A percentile compares a stretch with the other conserved stretches of the same genome.
These are phyloP conservation scores for Craseonycteris thonglongyai DNA, from an alignment of 2,113 vertebrate species.

Conservation along the genomic window DNA sequence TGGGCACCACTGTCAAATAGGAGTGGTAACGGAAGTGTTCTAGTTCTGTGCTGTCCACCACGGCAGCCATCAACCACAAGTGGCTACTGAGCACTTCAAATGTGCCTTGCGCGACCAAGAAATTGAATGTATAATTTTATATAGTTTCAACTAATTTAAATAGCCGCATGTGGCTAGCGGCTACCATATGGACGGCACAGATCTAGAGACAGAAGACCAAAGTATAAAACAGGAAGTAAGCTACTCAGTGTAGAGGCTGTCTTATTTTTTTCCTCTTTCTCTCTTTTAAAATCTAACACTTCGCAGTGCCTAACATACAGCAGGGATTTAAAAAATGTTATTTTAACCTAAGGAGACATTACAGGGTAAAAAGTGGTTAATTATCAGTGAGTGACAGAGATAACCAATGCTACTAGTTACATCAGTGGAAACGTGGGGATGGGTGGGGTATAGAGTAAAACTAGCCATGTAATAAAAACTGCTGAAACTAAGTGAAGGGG, in stretches of 20 bases:
- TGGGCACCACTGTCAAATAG: fast-evolving
- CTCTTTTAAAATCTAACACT: not conserved
- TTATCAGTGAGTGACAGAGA: not conserved
- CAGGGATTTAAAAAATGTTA: not conserved
- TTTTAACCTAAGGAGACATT: not conserved
- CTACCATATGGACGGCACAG: not conserved
- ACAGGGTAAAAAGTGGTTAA: not conserved
- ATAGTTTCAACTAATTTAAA: not conserved
- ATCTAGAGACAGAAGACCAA: not conserved
- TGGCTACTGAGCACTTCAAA: not conserved
- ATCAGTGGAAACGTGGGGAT: fast-evolving
- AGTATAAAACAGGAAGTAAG: not conserved
- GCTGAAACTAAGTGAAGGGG: not conserved
- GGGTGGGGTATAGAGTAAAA: fast-evolving
- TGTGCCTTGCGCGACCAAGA: not conserved
- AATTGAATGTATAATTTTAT: not conserved
- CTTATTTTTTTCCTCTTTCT: not conserved
- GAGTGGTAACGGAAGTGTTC: not conserved
- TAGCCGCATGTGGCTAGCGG: not conserved
- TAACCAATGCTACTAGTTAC: not conserved
- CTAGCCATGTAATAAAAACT: fast-evolving
- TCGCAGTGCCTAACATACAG: not conserved
- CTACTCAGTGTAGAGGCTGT: not conserved
- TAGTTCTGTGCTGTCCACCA: not conserved
- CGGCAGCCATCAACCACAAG: not conserved